Evolutionary conservation across 2,888 invertebrate genomes (phyloP).

Genomic region (Parelbella ahira): DNA sequence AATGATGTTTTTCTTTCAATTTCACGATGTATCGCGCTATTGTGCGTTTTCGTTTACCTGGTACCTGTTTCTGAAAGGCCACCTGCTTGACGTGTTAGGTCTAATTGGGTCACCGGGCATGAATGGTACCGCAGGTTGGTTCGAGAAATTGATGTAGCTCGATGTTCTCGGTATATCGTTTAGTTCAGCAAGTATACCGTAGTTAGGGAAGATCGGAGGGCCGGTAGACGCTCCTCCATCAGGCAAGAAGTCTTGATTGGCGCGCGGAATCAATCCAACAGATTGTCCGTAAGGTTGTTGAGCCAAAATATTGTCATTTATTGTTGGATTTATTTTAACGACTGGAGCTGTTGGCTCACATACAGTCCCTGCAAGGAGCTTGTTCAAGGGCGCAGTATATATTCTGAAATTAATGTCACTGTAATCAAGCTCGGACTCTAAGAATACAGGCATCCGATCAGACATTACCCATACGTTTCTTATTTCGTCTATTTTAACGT

Average conservation of each 20-base stretch:
- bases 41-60: conserved; percentile 42
- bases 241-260: conserved; percentile 9
- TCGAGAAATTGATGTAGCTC: conserved; percentile 21
- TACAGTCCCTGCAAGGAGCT: conserved; percentile 85
- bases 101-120: conserved; percentile 10
- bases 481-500: conserved; percentile 87
- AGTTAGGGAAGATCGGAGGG: conserved; percentile 15
- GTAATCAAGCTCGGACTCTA: conserved; percentile 85
- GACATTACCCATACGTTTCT: conserved; percentile 90
- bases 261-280: conserved; percentile 3
- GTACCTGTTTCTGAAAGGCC: conserved; percentile 47
- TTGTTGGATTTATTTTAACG: conserved; percentile 15
- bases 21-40: no score
- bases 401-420: conserved; percentile 89
- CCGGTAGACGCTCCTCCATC: conserved; percentile 5
- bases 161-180: conserved; percentile 12
- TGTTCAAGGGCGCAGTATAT: conserved; percentile 84
- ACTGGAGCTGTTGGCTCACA: conserved; percentile 76
- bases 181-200: neutral
- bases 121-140: conserved; percentile 2
- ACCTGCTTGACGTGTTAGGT: conserved; percentile 28
- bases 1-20: no score
- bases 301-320: conserved; percentile 18
- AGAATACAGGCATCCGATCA: conserved; percentile 90
- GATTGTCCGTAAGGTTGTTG: conserved; percentile 8